A percentile compares a stretch with the other conserved stretches of the same genome.
phyloP scores from a whole-genome alignment of 2,797 vertebrate genomes.

The Halcyon chelicuti region DNA sequence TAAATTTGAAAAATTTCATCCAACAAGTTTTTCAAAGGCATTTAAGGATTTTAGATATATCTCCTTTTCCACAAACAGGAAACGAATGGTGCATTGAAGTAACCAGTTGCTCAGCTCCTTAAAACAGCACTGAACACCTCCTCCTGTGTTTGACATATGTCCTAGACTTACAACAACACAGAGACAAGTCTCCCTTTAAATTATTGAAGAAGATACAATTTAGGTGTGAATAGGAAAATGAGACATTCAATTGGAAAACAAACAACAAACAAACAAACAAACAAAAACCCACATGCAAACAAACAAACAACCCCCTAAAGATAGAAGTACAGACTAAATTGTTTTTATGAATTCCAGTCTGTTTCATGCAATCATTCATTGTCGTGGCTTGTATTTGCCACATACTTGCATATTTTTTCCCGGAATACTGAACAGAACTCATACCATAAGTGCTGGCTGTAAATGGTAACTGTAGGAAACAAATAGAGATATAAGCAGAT shows the following conservation, averaged over 20 bases:
- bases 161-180: not conserved
- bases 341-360: not conserved
- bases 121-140: not conserved
- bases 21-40: not conserved
- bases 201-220: not conserved
- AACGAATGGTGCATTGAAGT: not conserved
- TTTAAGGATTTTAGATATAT: not conserved
- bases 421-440: conserved; percentile 43
- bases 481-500: conserved; percentile 56
- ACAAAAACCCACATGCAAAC: not conserved
- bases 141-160: not conserved
- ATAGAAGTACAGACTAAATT: not conserved
- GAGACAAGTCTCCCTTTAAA: not conserved
- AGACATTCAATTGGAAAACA: not conserved
- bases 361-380: conserved; percentile 5
- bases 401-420: conserved; percentile 2
- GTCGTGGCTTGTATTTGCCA: not conserved
- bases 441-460: conserved; percentile 60
- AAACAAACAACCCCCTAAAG: not conserved
- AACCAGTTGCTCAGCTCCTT: not conserved
- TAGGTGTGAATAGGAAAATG: not conserved
- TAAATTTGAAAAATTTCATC: not conserved
- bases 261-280: too few relatives aligned
- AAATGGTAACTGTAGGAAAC: conserved; percentile 61
- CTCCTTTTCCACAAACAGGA: not conserved